A percentile compares a stretch with the other conserved stretches of the same genome.
Conservation (phyloP, 53 echinoderm and acorn worm genomes). For the Glandiceps talaboti region DNA sequence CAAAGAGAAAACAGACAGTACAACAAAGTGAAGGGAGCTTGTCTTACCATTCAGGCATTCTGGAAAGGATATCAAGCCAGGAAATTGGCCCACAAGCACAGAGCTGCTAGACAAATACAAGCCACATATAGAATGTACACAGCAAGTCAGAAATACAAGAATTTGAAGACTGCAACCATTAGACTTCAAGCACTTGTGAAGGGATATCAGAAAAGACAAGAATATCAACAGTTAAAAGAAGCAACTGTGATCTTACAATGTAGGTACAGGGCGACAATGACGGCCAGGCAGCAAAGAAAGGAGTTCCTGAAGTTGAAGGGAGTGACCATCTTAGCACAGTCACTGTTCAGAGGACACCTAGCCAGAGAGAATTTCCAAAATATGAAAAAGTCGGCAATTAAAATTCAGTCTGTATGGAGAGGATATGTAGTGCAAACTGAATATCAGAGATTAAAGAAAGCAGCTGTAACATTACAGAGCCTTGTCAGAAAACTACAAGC, state of each 20-base stretch:
- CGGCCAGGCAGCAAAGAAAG: neutral
- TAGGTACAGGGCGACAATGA: conserved; percentile 10
- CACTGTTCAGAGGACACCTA: conserved; percentile 27
- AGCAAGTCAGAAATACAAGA: conserved; percentile 16
- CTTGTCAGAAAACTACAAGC: conserved; percentile 28
- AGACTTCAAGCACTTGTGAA: conserved; percentile 25
- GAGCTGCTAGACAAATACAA: conserved; percentile 44
- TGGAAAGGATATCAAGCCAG: too few relatives aligned
- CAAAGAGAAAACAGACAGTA: conserved; percentile 9
- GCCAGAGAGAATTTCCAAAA: conserved; percentile 7
- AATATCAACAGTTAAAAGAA: conserved; percentile 10
- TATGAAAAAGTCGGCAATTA: neutral
- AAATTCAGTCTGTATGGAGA: conserved; percentile 58
- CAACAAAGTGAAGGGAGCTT: conserved; percentile 8
- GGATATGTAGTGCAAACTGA: conserved; percentile 16
- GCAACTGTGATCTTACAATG: conserved; percentile 25
- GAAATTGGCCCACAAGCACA: too few relatives aligned
- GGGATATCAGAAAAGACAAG: neutral
- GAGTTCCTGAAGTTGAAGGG: conserved; percentile 8
- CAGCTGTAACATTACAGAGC: conserved; percentile 54
- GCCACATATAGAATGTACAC: conserved; percentile 46
- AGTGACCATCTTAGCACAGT: conserved; percentile 42
- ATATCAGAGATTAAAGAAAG: conserved; percentile 25
- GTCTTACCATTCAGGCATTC: too few relatives aligned
- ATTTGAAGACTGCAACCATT: conserved; percentile 29